Evolutionary conservation across 2,113 vertebrate genomes (phyloP).

Genomic region (Mesitornis unicolor): DNA sequence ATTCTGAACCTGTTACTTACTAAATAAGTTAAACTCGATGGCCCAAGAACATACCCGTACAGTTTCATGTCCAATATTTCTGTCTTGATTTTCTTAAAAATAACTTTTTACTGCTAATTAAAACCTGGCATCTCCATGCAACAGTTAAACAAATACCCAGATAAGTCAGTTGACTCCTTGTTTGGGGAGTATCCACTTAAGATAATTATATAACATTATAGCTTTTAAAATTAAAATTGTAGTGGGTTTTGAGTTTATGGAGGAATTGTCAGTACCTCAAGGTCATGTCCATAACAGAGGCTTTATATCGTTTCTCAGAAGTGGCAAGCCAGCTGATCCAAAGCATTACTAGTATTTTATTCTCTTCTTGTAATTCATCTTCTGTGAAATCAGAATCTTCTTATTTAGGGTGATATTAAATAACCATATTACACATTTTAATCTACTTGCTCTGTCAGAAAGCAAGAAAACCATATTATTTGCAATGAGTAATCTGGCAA

Average conservation of each 20-base stretch:
- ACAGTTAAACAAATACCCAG: background rate
- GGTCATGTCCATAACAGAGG: background rate
- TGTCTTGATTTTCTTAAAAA: background rate
- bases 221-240: background rate
- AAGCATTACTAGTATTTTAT: background rate
- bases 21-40: background rate
- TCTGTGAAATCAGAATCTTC: background rate
- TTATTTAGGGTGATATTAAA: background rate
- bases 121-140: background rate
- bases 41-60: background rate
- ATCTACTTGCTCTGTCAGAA: background rate
- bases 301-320: background rate
- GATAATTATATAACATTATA: background rate
- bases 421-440: background rate
- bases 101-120: background rate
- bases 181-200: background rate
- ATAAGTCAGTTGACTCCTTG: background rate
- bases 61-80: background rate
- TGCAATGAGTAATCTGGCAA: background rate
- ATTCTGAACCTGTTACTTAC: background rate
- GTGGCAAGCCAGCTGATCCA: background rate
- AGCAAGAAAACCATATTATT: background rate
- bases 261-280: background rate
- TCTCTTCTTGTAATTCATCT: background rate
- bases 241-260: background rate